Evolutionary conservation across 2,113 vertebrate genomes (phyloP).

Genomic region (Oreochromis tanganicae): DNA sequence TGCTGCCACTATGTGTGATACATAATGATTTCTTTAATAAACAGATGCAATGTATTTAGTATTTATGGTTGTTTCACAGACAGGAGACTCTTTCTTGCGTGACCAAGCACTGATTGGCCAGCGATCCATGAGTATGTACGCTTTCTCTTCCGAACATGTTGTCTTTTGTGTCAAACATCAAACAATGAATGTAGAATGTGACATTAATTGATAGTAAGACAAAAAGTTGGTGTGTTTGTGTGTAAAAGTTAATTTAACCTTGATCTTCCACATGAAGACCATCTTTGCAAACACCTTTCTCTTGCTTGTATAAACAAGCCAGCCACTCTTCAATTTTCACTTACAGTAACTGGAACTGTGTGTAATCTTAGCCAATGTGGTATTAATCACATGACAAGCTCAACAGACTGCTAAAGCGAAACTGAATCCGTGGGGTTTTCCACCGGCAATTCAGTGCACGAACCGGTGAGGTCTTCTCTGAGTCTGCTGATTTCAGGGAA

Average conservation of each 20-base stretch:
- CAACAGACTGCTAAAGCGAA: conserved; percentile 26
- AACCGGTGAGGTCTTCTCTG: neutral
- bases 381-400: conserved; percentile 12
- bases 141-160: neutral
- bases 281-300: neutral
- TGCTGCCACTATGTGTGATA: neutral
- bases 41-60: neutral
- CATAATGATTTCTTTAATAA: neutral
- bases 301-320: neutral
- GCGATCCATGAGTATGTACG: neutral
- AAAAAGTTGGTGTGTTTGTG: neutral
- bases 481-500: conserved; percentile 6
- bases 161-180: neutral
- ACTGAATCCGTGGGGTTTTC: conserved; percentile 25
- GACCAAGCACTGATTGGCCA: neutral
- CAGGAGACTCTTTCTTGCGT: neutral
- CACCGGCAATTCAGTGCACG: neutral
- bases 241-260: neutral
- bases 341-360: neutral
- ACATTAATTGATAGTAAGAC: neutral
- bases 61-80: neutral
- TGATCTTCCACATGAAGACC: neutral
- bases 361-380: neutral
- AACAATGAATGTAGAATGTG: neutral
- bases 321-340: neutral